A percentile compares a stretch with the other conserved stretches of the same genome.
phyloP scores from a whole-genome alignment of 2,113 vertebrate genomes.

The Brienomyrus brachyistius region DNA sequence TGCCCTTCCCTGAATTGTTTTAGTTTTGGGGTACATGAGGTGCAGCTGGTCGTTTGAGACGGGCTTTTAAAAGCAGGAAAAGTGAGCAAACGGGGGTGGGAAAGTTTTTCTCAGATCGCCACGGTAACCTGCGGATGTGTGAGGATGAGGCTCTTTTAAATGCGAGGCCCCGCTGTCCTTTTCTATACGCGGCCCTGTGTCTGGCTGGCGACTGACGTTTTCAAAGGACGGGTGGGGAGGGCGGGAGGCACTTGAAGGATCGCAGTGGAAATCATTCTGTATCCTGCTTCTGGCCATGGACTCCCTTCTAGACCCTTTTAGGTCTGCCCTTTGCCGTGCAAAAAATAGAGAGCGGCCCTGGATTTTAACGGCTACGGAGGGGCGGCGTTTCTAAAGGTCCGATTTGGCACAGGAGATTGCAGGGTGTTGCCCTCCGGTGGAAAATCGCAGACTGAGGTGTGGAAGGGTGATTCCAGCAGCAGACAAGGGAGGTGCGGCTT shows the following conservation, averaged over 20 bases:
- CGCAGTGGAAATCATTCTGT: neutral
- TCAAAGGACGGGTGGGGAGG: neutral
- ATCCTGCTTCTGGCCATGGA: neutral
- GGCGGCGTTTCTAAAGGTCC: slow-evolving; percentile 17
- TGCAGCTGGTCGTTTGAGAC: slow-evolving; percentile 32
- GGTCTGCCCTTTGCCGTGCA: neutral
- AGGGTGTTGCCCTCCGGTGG: slow-evolving; percentile 31
- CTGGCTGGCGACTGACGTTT: neutral
- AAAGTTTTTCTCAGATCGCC: neutral
- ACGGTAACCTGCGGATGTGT: neutral
- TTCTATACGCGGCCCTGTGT: neutral
- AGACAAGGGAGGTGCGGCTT: neutral
- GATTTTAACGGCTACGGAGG: slow-evolving; percentile 21
- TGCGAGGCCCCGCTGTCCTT: neutral
- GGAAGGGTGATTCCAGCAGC: slow-evolving; percentile 14
- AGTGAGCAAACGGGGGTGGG: slow-evolving; percentile 10
- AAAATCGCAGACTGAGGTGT: slow-evolving; percentile 23
- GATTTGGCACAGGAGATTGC: slow-evolving; percentile 32
- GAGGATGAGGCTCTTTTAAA: neutral
- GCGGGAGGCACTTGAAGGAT: neutral
- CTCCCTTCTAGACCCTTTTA: neutral
- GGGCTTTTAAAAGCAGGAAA: neutral
- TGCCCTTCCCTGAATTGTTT: slow-evolving; percentile 55
- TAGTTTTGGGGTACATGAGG: slow-evolving; percentile 40
- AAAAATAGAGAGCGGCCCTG: slow-evolving; percentile 14